Base-by-base conservation (phyloP, 35 echinoderm and acorn worm species). In the Acanthaster planci region DNA sequence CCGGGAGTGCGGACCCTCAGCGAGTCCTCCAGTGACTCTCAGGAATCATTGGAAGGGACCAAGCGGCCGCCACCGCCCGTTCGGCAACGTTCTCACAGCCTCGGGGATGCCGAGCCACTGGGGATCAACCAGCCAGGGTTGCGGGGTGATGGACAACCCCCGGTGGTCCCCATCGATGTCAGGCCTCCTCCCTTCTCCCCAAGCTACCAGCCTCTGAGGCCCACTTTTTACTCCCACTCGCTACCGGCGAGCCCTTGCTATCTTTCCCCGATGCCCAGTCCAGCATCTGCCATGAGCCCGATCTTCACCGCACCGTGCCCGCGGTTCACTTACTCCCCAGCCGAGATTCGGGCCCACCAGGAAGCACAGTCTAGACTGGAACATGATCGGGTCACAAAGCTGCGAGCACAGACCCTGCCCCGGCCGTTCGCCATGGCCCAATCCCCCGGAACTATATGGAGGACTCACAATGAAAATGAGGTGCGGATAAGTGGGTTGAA, bases 191-290 rank as follows among this genome's bases (percentile, higher is more conserved):
- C 80, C 37, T 39, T 57, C 76, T 30, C 85, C 15, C 64, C 81
- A 37, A 38, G 81, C 31, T 83, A 58, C 38, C 51, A 18, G 9
- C 1, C 81, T 0, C 56, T 83, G 30, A 56, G 81, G 60, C 87
- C 87, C 2, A 56, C 90, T 9, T 90, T 97, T 56, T 88, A 93
- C 79, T 93, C 94, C 51, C 94, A 97, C 77, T 97, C 94, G 32
- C 80, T 97, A 39, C 94, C 94, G 19, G 94, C 94, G 10, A 97
- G 94, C 52, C 94, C 94, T 2, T 93, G 85, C 40, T 97, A 97
- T 31, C 60, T 97, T 22, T 97, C 94, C 37, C 94, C 94, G 34
- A 77, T 93, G 32, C 85, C 96, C 21, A 99, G 92, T 30, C 96
- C 96, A 14, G 87, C 89, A 10, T 67, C 89, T 16, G 84, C 84